phyloP scores from a whole-genome alignment of 2,113 vertebrate genomes.

The Nicator chloris region DNA sequence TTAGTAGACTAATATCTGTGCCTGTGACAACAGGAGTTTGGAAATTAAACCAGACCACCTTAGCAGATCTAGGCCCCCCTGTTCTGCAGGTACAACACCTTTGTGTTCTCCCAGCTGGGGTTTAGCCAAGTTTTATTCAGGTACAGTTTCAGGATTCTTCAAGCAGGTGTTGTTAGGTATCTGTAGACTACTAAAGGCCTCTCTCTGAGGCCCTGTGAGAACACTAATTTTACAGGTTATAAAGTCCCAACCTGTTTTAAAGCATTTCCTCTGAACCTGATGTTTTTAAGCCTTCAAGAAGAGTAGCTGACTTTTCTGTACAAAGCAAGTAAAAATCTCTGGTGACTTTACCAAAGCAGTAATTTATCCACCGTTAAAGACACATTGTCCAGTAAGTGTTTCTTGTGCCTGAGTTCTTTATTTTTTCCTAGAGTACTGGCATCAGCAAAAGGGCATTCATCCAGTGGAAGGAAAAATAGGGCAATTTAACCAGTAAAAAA shows the following conservation, averaged over 20 bases:
- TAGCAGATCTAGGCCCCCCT: neutral
- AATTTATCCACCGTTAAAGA: neutral
- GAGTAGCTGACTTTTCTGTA: neutral
- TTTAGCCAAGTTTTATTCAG: neutral
- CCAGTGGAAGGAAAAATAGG: neutral
- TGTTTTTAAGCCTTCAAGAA: slow-evolving; percentile 8
- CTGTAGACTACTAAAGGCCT: neutral
- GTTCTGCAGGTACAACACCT: neutral
- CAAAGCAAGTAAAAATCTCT: slow-evolving; percentile 11
- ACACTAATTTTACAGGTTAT: neutral
- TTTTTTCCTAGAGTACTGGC: neutral
- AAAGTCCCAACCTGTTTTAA: neutral
- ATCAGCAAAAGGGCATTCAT: neutral
- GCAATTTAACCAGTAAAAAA: neutral
- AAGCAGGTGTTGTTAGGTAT: neutral
- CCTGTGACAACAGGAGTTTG: neutral
- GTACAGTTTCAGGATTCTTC: neutral
- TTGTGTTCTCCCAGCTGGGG: neutral
- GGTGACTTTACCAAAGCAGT: slow-evolving; percentile 3
- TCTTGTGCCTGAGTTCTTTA: neutral
- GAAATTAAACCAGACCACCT: neutral
- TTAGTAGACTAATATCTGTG: neutral
- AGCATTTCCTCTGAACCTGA: neutral
- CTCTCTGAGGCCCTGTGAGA: neutral
- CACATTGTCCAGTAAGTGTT: neutral